Evolutionary conservation across 2,113 vertebrate species (phyloP).

Genomic region (Cricetomys ansorgei): DNA sequence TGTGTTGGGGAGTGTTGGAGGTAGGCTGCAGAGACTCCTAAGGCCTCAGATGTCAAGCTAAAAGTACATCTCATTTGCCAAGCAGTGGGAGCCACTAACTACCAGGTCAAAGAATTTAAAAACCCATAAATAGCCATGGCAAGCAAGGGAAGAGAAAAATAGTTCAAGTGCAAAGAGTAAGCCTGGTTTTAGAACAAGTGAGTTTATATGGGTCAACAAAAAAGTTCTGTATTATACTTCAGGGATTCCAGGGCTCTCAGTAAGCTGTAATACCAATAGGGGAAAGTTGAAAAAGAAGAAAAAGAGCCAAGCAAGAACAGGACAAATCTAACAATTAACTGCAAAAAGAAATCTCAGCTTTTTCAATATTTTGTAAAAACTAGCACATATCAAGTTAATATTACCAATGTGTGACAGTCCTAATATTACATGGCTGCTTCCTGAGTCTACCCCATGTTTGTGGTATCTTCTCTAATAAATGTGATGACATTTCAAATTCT

Average conservation of each 20-base stretch:
- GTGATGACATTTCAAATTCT: neutral
- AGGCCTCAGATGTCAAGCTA: constrained; percentile 8
- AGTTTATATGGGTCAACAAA: constrained; percentile 26
- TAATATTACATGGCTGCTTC: constrained; percentile 8
- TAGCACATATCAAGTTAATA: neutral
- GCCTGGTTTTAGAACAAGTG: constrained; percentile 26
- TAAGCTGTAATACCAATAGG: neutral
- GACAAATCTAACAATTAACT: neutral
- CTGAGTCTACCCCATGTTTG: neutral
- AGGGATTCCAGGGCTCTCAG: neutral
- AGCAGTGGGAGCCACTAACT: constrained; percentile 13
- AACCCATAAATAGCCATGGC: neutral
- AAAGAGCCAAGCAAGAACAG: neutral
- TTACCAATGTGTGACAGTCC: neutral
- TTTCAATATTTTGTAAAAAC: constrained; percentile 44
- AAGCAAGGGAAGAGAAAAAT: constrained; percentile 35
- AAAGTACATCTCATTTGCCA: neutral
- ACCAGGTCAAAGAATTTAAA: constrained; percentile 28
- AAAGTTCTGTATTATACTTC: neutral
- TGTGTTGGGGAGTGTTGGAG: neutral
- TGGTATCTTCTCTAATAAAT: constrained; percentile 12
- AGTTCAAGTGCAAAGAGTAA: constrained; percentile 21
- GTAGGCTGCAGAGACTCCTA: neutral
- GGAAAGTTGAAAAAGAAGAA: neutral
- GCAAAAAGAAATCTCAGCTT: neutral